Evolutionary conservation across 1,140 invertebrate species (phyloP).

Genomic region (Drosophila pseudoananassae): DNA sequence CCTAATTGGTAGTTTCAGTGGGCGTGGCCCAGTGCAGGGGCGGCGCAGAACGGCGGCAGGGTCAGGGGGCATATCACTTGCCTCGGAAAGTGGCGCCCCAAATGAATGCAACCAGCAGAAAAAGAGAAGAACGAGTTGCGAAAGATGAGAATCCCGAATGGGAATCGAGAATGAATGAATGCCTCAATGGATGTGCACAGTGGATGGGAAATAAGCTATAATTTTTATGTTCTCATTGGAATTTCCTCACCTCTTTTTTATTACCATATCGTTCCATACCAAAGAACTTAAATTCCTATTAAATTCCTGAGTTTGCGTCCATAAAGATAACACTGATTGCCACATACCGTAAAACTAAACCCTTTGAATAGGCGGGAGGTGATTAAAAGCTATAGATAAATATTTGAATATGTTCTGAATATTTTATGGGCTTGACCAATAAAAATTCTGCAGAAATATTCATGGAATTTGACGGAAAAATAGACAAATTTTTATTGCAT

Average conservation of each 20-base stretch:
- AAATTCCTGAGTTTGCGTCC: constrained; percentile 5
- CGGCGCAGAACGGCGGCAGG: neutral
- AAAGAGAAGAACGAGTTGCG: constrained; percentile 21
- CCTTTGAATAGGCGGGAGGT: constrained; percentile 2
- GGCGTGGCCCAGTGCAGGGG: constrained; percentile 15
- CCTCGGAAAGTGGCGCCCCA: constrained; percentile 70
- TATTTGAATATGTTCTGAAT: constrained; percentile 9
- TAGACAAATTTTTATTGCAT: neutral
- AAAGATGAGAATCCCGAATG: constrained; percentile 44
- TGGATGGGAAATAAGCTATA: constrained; percentile 12
- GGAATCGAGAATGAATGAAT: constrained; percentile 42
- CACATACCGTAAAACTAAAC: constrained; percentile 42
- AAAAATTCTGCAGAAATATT: neutral
- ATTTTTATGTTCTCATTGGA: constrained; percentile 5
- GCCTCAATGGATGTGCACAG: constrained; percentile 63
- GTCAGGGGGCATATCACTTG: constrained; percentile 64
- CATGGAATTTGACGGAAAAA: neutral
- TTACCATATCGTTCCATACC: neutral
- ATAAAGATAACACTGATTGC: constrained; percentile 25
- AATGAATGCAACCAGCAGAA: constrained; percentile 68
- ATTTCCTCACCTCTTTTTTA: constrained; percentile 14
- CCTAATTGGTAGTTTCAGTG: constrained; percentile 73
- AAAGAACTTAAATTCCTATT: constrained; percentile 26
- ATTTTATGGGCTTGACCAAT: constrained; percentile 6
- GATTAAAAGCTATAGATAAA: constrained; percentile 18